Conservation (phyloP, 2,113 vertebrate species). For the Alosa alosa region DNA sequence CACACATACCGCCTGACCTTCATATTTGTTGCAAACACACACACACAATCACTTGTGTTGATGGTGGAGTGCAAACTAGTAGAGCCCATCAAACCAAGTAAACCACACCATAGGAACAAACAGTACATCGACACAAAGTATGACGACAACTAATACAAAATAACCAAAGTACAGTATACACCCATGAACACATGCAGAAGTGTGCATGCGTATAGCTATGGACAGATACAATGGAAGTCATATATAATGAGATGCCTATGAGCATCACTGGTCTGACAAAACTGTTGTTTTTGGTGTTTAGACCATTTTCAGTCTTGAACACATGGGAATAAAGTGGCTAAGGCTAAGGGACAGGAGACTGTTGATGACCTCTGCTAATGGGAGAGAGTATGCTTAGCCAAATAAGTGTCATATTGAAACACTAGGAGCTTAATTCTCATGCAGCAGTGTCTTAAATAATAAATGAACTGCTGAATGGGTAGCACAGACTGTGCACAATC, state of each 20-base stretch:
- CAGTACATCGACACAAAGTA: not conserved
- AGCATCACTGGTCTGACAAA: not conserved
- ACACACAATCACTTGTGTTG: not conserved
- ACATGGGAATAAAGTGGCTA: not conserved
- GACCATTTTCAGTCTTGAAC: not conserved
- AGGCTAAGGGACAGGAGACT: not conserved
- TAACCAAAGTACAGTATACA: conserved; percentile 17
- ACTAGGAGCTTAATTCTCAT: conserved; percentile 67
- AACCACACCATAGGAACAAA: not conserved
- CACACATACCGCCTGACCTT: conserved; percentile 46
- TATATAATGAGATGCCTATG: not conserved
- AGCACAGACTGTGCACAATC: not conserved
- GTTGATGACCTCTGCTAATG: not conserved
- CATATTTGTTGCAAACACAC: not conserved
- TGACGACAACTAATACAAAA: conserved; percentile 23
- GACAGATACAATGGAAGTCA: not conserved
- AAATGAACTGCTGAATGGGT: conserved; percentile 69
- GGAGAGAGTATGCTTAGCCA: not conserved
- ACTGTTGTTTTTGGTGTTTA: not conserved
- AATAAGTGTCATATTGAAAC: conserved; percentile 38
- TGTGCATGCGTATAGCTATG: not conserved
- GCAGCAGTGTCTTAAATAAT: conserved; percentile 76
- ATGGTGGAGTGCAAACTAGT: not conserved
- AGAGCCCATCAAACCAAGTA: not conserved
- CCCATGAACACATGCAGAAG: conserved; percentile 5